Percentiles rank a stretch among this genome's conserved stretches.
phyloP scores from a whole-genome alignment of 2,113 vertebrate genomes.

The Phylloscopus trochiloides region DNA sequence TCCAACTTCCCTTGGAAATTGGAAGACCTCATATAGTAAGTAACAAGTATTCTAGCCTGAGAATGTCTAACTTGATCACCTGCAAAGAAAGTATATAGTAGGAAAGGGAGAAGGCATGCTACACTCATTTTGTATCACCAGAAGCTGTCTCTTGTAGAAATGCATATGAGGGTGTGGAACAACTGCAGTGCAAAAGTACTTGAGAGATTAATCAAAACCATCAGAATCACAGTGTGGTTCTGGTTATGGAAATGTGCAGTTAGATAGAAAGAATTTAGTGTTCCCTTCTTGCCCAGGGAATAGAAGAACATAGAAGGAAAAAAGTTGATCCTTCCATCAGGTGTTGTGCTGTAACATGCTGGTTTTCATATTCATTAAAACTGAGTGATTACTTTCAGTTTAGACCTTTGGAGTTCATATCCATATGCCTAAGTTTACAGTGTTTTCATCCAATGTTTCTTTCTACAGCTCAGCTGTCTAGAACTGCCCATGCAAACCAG shows the following conservation, averaged over 20 bases:
- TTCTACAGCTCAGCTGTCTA: background rate
- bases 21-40: background rate
- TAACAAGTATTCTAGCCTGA: background rate
- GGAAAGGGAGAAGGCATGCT: background rate
- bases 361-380: background rate
- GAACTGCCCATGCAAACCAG: background rate
- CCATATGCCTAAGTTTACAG: background rate
- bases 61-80: background rate
- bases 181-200: background rate
- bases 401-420: background rate
- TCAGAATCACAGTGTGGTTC: background rate
- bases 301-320: background rate
- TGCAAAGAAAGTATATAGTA: background rate
- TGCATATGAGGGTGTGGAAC: background rate
- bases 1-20: background rate
- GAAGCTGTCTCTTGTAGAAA: background rate
- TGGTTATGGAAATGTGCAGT: background rate
- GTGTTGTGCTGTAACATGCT: background rate
- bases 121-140: background rate
- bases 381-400: background rate
- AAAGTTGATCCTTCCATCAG: background rate
- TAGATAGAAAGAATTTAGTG: background rate
- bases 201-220: background rate
- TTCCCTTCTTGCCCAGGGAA: background rate
- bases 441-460: background rate